Evolutionary conservation across 2,888 invertebrate genomes (phyloP), one percentile per base, ranked within the genome.

Genomic region (Drosophila flavopinicola): DNA sequence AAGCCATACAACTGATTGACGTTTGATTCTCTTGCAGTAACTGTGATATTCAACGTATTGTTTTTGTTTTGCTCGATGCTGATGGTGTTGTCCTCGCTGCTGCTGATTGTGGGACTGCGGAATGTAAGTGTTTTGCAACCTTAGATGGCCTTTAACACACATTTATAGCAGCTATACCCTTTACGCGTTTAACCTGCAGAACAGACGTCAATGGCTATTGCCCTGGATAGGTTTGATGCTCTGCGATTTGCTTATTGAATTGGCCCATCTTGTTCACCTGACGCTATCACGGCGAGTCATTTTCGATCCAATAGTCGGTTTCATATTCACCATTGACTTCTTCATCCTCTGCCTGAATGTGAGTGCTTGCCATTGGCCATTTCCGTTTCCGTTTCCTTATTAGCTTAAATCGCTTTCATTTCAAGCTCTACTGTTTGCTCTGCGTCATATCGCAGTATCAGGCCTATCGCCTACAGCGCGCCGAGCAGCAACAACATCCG

Each of bases 361-460:
- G 92, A 95, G 96, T 80, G 7, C 1, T 9, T 39, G 9, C 7
- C 6, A 7, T 10, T 25, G 1, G 1, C 33, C 5, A 32, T 11
- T 35, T 44, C 15, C 30, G 33, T 3, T 24, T 10, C 6, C 30
- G 33, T 3, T 24, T 10, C 6, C 30, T 42, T 25, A 66, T 49
- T 25, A n/a, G 5, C 13, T n/a, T 7, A 0, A 27, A 30, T 39
- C 35, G 4, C 20, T 41, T 59, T 27, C 2, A 23, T 52, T 42
- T 91, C 39, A 92, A 97, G 96, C 92, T 95, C 30, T 97, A 97
- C 91, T 94, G 95, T 68, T 92, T 96, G 90, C 92, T 96, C 58
- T 96, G 96, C 92, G 96, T 97, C 57, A 93, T 96, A 87, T 96
- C 96, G 3, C 96, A 96, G 90, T 96, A 95, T 88, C 97, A 97